Base-by-base conservation (phyloP, 2,797 vertebrate species). In the Nyctibius grandis region DNA sequence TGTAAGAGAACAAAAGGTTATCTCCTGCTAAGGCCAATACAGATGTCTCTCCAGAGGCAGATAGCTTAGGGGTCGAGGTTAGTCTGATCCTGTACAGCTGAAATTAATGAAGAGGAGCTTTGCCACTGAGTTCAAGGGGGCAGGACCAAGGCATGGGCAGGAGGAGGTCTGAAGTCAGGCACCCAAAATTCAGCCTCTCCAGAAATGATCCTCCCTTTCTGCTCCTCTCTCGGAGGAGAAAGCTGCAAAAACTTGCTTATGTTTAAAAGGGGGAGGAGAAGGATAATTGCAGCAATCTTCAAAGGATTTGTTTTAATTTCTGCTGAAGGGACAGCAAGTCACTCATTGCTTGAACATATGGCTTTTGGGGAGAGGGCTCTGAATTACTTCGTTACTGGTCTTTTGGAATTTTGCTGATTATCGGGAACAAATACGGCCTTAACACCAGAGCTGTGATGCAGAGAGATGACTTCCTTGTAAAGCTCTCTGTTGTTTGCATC, bases 301-400 rank as follows among this genome's bases (percentile, higher is more conserved):
- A 90, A 94, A 96, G 82, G 86, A 93, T 94, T 96, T 95, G 76
- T 84, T 91, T 85, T 76, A 85, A 93, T 92, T 96, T 96, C 65
- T 91, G 56, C 74, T 83, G 65, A 89, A 96, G 94, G 88, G 36
- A 85, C 36, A 93, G 85, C 47, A 92, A 69, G 78, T 56, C 74
- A 88, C 88, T 74, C 51, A 10, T 33, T 91, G 68, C 95, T 93
- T 93, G 85, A 96, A 96, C 89, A 91, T 34, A 76, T 76, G 26
- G 33, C 48, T 91, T 89, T 67, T 64, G 63, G 40, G 89, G 60
- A 94, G 59, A 83, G 59, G 69, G 90, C 48, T 67, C 57, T 0
- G 3, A 85, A 79, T 54, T 95, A 90, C 89, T 91, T 91, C 91
- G 80, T 51, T 91, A 72, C 38, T 56, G 75, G 54, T 88, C n/a